Evolutionary conservation across 2,888 invertebrate species (phyloP).

Genomic region (Dinocampus coccinellae): DNA sequence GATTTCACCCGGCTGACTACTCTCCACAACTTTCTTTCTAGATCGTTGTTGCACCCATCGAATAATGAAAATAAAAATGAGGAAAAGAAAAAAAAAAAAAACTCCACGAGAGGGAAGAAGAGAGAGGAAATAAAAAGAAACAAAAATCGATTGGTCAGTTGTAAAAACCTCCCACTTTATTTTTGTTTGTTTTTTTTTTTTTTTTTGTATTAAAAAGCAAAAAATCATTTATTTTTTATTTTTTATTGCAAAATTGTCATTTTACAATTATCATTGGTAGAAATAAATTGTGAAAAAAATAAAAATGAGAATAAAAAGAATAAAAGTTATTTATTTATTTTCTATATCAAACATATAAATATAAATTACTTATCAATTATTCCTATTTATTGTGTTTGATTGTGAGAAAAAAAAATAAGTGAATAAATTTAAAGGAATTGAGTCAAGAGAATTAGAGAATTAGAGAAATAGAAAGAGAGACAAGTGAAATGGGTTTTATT

Average conservation of each 20-base stretch:
- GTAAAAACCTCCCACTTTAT: neutral
- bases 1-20: conserved; percentile 36
- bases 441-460: too few species aligned
- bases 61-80: conserved; percentile 9
- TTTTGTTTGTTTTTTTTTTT: neutral
- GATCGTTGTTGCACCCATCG: conserved; percentile 10
- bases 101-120: neutral
- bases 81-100: conserved; percentile 5
- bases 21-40: conserved; percentile 2
- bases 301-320: neutral
- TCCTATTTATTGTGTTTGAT: too few species aligned
- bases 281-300: neutral
- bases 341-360: too few species aligned
- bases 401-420: conserved; percentile 46
- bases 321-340: too few species aligned
- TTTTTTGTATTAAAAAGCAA: too few species aligned
- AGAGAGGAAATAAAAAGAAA: neutral
- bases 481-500: conserved; percentile 36
- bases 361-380: too few species aligned
- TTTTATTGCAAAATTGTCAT: neutral
- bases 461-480: conserved; percentile 24
- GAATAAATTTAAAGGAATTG: conserved; percentile 36
- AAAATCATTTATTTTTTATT: too few species aligned
- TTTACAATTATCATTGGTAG: neutral
- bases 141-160: neutral